These are phyloP conservation scores for Dryobota labecula DNA, from an alignment of 2,888 invertebrate species.

Conservation along the genomic window DNA sequence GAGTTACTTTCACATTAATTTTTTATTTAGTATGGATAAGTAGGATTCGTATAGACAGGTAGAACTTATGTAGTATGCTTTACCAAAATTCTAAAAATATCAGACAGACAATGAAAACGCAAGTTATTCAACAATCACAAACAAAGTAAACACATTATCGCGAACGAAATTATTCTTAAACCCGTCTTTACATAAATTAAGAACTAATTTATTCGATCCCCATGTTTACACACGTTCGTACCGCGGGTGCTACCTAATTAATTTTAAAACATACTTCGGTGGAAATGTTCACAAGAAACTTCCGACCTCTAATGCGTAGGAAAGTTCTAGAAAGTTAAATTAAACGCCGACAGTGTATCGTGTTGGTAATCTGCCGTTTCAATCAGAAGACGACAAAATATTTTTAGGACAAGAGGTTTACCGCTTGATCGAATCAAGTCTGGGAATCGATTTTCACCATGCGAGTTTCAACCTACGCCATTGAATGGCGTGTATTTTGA, in stretches of 20 bases:
- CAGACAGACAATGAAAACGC: constrained; percentile 19
- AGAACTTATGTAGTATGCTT: too few relatives aligned
- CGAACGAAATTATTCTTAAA: constrained; percentile 31
- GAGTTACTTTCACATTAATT: too few relatives aligned
- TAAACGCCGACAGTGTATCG: constrained; percentile 66
- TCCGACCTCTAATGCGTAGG: constrained; percentile 46
- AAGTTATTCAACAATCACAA: constrained; percentile 16
- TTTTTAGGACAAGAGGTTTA: constrained; percentile 2
- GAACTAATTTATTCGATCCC: constrained; percentile 50
- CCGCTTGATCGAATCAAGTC: constrained; percentile 11
- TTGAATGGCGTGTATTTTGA: neutral
- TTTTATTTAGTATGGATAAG: too few relatives aligned
- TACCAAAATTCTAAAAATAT: constrained; percentile 3
- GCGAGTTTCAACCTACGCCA: neutral
- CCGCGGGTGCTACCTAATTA: constrained; percentile 54
- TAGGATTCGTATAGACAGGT: too few relatives aligned
- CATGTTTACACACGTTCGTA: constrained; percentile 48
- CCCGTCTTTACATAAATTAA: constrained; percentile 46
- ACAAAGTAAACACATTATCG: constrained; percentile 44
- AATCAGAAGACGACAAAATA: constrained; percentile 24
- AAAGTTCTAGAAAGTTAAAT: constrained; percentile 69
- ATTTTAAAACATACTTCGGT: constrained; percentile 60
- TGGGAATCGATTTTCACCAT: neutral
- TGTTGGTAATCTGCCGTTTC: constrained; percentile 45
- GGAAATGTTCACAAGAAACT: constrained; percentile 56